Evolutionary conservation across 1,140 invertebrate genomes (phyloP).

Genomic region (Asbolus verrucosus): DNA sequence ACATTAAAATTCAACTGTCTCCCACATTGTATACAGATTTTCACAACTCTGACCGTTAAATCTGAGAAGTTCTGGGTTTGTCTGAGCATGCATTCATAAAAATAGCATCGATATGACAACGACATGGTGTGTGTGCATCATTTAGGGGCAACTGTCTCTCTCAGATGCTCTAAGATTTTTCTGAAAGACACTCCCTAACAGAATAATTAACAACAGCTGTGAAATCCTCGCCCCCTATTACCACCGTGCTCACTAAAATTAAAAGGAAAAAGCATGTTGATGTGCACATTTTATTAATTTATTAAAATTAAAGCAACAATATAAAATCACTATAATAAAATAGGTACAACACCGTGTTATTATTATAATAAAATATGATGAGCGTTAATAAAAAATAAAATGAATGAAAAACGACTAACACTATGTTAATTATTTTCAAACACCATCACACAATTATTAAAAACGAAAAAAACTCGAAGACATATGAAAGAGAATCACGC

Average conservation of each 20-base stretch:
- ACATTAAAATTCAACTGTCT: no score
- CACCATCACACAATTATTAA: slow-evolving; percentile 20
- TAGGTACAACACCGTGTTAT: slow-evolving; percentile 36
- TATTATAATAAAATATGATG: slow-evolving; percentile 24
- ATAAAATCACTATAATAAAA: slow-evolving; percentile 45
- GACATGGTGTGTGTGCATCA: no score
- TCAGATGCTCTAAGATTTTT: no score
- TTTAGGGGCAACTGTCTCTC: no score
- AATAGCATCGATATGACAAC: no score
- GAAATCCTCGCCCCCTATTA: slow-evolving; percentile 52
- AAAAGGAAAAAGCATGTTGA: slow-evolving; percentile 40
- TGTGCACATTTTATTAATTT: slow-evolving; percentile 20
- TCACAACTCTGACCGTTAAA: no score
- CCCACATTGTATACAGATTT: no score
- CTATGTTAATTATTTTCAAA: slow-evolving; percentile 28
- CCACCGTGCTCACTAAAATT: slow-evolving; percentile 45
- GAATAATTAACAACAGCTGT: background rate
- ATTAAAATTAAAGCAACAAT: slow-evolving; percentile 23
- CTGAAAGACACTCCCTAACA: no score
- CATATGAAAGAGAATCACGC: background rate
- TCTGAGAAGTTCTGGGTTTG: no score
- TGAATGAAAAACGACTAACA: slow-evolving; percentile 28
- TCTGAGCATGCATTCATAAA: no score
- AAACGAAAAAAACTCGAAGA: background rate
- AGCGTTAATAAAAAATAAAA: slow-evolving; percentile 24